Conservation (phyloP, 2,888 invertebrate genomes). For the Auanema freiburgensis region DNA sequence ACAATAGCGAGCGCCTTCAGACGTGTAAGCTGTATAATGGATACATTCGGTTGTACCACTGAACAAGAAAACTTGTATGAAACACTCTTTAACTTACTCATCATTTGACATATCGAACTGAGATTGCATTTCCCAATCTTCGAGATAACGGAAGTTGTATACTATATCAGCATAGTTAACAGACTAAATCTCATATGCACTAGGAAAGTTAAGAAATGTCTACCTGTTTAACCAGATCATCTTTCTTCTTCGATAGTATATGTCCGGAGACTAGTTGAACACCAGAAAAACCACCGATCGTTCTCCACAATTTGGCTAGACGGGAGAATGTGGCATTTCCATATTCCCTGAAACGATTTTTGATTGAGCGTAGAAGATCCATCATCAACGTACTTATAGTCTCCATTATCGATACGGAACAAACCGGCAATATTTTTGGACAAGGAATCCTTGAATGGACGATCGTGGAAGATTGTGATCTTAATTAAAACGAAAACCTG, state of each 20-base stretch:
- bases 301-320: slow-evolving; percentile 35
- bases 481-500: slow-evolving; percentile 9
- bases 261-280: slow-evolving; percentile 48
- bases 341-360: slow-evolving; percentile 24
- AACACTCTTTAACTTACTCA: slow-evolving; percentile 5
- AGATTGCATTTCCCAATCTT: slow-evolving; percentile 25
- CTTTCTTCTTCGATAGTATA: slow-evolving; percentile 32
- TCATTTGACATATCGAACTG: slow-evolving; percentile 6
- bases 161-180: slow-evolving; percentile 36
- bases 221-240: slow-evolving; percentile 33
- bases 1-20: slow-evolving; percentile 43
- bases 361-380: not conserved
- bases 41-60: slow-evolving; percentile 21
- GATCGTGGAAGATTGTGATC: slow-evolving; percentile 52
- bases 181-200: slow-evolving; percentile 8
- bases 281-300: slow-evolving; percentile 35
- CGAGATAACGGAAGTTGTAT: slow-evolving; percentile 40
- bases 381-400: slow-evolving; percentile 23
- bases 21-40: slow-evolving; percentile 49
- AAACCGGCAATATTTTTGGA: slow-evolving; percentile 59
- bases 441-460: slow-evolving; percentile 48
- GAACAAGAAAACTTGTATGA: too few species aligned
- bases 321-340: slow-evolving; percentile 39
- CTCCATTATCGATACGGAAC: slow-evolving; percentile 52
- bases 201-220: not conserved